phyloP scores from a whole-genome alignment of 2,797 vertebrate genomes.

The Paguma larvata region DNA sequence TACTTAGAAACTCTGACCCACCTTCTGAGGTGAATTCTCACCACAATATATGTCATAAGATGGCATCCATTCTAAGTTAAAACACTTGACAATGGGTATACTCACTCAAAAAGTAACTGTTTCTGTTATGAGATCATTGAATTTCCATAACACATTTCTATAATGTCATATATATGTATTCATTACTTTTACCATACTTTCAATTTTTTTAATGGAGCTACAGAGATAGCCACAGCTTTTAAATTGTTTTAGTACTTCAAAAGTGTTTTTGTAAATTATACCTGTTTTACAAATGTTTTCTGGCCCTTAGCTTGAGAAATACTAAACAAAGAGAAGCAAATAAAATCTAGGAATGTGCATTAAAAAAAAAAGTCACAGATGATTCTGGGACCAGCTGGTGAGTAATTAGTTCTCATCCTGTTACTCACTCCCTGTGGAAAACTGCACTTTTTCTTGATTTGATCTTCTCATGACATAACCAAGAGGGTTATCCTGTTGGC shows the following conservation, averaged over 20 bases:
- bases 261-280: neutral
- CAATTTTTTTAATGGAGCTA: neutral
- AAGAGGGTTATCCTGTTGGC: neutral
- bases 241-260: neutral
- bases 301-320: neutral
- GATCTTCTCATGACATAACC: neutral
- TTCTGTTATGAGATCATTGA: neutral
- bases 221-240: neutral
- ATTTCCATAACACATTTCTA: neutral
- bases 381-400: too few relatives aligned
- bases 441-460: neutral
- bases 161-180: neutral
- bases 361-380: neutral
- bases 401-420: neutral
- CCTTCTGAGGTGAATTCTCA: neutral
- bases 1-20: neutral
- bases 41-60: neutral
- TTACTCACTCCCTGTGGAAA: neutral
- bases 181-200: neutral
- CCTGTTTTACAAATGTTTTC: neutral
- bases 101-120: neutral
- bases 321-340: neutral
- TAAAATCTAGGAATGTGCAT: neutral
- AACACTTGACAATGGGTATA: neutral
- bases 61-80: neutral